Evolutionary conservation across 2,113 vertebrate species (phyloP).

Genomic region (Lophura nycthemera): DNA sequence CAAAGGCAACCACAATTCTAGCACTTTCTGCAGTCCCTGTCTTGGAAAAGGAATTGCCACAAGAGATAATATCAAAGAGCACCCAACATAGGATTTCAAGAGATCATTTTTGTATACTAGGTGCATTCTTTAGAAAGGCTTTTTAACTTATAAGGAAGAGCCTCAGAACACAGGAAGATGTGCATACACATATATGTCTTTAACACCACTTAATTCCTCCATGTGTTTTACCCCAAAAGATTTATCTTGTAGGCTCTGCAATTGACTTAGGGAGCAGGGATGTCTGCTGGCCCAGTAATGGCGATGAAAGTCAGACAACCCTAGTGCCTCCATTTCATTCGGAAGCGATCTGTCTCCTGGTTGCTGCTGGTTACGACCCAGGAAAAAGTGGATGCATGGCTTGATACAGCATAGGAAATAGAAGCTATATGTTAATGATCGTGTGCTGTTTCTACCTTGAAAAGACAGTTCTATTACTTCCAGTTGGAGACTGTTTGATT

Average conservation of each 20-base stretch:
- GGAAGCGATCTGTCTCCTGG: neutral
- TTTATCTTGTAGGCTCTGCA: neutral
- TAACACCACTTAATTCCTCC: constrained; percentile 11
- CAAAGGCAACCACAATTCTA: neutral
- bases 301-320: neutral
- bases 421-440: neutral
- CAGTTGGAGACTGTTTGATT: neutral
- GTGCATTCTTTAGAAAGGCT: neutral
- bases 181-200: neutral
- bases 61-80: neutral
- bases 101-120: neutral
- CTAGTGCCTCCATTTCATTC: constrained; percentile 28
- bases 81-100: neutral
- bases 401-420: neutral
- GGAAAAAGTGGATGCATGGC: neutral
- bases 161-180: neutral
- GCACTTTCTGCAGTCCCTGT: neutral
- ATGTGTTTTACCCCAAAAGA: neutral
- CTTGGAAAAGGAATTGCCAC: neutral
- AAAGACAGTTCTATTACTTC: neutral
- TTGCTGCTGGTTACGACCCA: neutral
- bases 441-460: neutral
- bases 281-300: neutral
- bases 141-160: neutral
- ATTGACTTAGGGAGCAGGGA: neutral